A percentile compares a stretch with the other conserved stretches of the same genome.
Conservation (phyloP, 2,888 invertebrate genomes). For the Atrina japonica region DNA sequence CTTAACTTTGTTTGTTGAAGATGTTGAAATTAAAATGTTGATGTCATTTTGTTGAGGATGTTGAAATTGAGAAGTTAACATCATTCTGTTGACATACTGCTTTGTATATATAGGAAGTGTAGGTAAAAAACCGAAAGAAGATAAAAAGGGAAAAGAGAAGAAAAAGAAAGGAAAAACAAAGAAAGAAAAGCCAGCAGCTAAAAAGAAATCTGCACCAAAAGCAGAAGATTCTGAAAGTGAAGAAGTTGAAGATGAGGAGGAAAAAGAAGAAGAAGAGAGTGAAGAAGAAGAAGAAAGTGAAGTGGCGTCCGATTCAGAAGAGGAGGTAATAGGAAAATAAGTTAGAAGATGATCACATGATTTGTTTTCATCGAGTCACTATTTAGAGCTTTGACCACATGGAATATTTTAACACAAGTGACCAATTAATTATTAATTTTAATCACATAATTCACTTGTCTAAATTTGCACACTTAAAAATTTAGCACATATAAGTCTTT, state of each 20-base stretch:
- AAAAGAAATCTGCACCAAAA: slow-evolving; percentile 70
- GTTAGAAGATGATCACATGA: slow-evolving; percentile 59
- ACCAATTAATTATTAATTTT: no score
- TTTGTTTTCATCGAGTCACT: no score
- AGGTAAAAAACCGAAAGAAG: slow-evolving; percentile 2
- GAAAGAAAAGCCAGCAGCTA: slow-evolving; percentile 70
- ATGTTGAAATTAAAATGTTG: no score
- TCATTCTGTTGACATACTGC: no score
- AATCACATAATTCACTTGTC: no score
- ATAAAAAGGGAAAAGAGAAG: slow-evolving; percentile 44
- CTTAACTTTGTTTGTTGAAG: no score
- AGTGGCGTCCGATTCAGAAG: slow-evolving; percentile 43
- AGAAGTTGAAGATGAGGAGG: slow-evolving; percentile 79
- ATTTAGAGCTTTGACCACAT: no score
- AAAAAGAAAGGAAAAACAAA: slow-evolving; percentile 59
- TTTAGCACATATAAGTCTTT: not conserved
- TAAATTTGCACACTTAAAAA: no score
- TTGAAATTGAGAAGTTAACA: no score
- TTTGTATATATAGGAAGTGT: not conserved
- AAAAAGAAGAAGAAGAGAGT: slow-evolving; percentile 62
- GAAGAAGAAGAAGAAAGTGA: slow-evolving; percentile 60
- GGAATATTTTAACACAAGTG: no score
- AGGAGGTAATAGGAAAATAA: slow-evolving; percentile 47
- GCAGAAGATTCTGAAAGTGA: slow-evolving; percentile 76
- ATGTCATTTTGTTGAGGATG: no score